Evolutionary conservation across 92 coral and sea anemone genomes (phyloP).

Genomic region (Porites lobata): DNA sequence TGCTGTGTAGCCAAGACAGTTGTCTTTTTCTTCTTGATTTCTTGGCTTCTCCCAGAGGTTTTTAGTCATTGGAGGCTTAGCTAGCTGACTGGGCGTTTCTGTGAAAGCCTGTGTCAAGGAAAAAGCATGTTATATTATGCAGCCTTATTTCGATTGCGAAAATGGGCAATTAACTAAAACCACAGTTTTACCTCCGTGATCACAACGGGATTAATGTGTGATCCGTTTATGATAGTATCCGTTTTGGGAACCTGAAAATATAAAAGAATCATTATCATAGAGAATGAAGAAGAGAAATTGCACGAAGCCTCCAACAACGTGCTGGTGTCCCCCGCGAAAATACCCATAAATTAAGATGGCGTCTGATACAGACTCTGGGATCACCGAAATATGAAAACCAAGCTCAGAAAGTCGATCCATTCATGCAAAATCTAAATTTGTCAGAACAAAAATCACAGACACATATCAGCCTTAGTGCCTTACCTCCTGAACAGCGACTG

Average conservation of each 20-base stretch:
- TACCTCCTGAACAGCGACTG: conserved; percentile 2
- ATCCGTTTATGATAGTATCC: not conserved
- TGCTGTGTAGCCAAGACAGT: not conserved
- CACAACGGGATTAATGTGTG: conserved; percentile 2
- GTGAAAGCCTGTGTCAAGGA: not conserved
- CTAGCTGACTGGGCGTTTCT: not conserved
- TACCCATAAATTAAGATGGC: no score
- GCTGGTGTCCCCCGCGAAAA: no score
- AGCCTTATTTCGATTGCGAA: no score
- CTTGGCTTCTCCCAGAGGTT: conserved; percentile 1
- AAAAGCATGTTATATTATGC: not conserved
- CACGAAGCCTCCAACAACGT: no score
- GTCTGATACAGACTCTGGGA: no score
- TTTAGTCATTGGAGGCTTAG: not conserved
- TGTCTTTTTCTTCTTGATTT: not conserved
- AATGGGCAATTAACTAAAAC: not conserved
- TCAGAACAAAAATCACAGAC: no score
- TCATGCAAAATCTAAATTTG: no score
- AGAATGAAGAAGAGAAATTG: no score
- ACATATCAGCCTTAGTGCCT: not conserved
- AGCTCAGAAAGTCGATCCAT: no score
- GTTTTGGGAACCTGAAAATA: conserved; percentile 10
- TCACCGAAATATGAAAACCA: no score
- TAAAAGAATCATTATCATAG: no score
- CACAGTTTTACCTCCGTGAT: not conserved